Evolutionary conservation across 1,140 invertebrate genomes (phyloP), one percentile per base, ranked within the genome.

Genomic region (Drosophila sechellia): DNA sequence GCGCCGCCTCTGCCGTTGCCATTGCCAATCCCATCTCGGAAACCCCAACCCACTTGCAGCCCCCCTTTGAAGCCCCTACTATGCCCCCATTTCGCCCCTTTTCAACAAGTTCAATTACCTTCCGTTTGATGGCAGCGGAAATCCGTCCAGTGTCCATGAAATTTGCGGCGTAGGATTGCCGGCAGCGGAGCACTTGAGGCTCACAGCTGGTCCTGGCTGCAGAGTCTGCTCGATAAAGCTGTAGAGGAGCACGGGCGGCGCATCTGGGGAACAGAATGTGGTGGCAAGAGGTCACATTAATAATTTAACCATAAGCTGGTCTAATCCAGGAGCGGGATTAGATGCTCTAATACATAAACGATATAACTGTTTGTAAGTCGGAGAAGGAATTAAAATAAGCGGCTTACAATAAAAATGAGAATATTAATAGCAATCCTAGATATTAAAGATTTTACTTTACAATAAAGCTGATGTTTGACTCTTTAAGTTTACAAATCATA

Each of bases 151-250:
- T 40, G 94, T 94, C 97, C 97, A 98, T 43, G 94, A 94, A 79
- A 97, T 95, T 85, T 95, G 94, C 8, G 97, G 97, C 48, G 97
- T 97, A 17, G 96, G 97, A 92, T 97, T 97, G 52, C 97, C 97
- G 45, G 96, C 94, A 57, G 96, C 96, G 35, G 95, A 96, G 92
- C 97, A 98, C 92, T 97, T 97, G 46, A 98, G 93, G 49, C 96
- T 97, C 45, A 97, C 95, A 55, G 95, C 95, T n/a, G 96, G 95
- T 13, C 96, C 97, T 1, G 96, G 96, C 77, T 97, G 96, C 42
- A 97, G 92, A 39, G 96, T 97, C 92, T 97, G 96, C 90, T 97
- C 96, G 76, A 96, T 96, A 91, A 97, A 97, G 60, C 95, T 96
- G 90, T 97, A 96, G 13, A 96, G 93, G 42, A 98, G 93, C 37